Base-by-base conservation (phyloP, 2,888 invertebrate genomes). In the Caenorhabditis wallacei region DNA sequence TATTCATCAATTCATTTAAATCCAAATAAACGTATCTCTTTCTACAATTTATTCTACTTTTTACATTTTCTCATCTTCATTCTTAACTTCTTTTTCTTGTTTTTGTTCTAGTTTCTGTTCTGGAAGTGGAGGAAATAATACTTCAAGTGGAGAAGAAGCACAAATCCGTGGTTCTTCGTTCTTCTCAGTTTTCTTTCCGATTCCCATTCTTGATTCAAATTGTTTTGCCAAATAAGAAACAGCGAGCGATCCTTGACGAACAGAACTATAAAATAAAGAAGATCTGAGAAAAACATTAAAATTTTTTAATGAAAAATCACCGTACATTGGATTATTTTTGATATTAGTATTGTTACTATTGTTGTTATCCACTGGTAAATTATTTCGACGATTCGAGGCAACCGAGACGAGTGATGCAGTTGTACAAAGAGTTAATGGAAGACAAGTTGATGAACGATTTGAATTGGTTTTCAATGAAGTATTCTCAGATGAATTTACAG, bases 161-260 rank as follows among this genome's bases (percentile, higher is more conserved):
- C 24, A 4, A 18, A 13, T 20, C 40, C 7, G 24, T 30, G 8
- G 13, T 4, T 40, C 35, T n/a, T 43, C 61, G 30, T 70, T 35
- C 11, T 8, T 22, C 30, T 40, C 46, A 10, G 11, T 46, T 16
- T 74, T 56, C n/a, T 18, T n/a, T 8, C 35, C n/a, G 30, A 26
- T 37, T 57, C 56, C 56, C 20, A 76, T 30, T 59, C 63, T 70
- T n/a, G 51, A 53, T n/a, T 82, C 82, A 20, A 82, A 82, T 22
- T 74, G 70, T 53, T 71, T 75, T 4, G 81, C 75, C 64, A 81
- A 59, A 54, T 57, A 71, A 2, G 76, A 70, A 7, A 82, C 82
- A 56, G 66, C 63, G 26, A 46, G 64, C 8, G 35, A 40, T 35
- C 82, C 76, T 1, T 59, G 82, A 54, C 82, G 82, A 53, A 82